These are phyloP conservation scores for Sceliomorpha sp. DNA, from an alignment of 2,888 invertebrate genomes.

Conservation along the genomic window DNA sequence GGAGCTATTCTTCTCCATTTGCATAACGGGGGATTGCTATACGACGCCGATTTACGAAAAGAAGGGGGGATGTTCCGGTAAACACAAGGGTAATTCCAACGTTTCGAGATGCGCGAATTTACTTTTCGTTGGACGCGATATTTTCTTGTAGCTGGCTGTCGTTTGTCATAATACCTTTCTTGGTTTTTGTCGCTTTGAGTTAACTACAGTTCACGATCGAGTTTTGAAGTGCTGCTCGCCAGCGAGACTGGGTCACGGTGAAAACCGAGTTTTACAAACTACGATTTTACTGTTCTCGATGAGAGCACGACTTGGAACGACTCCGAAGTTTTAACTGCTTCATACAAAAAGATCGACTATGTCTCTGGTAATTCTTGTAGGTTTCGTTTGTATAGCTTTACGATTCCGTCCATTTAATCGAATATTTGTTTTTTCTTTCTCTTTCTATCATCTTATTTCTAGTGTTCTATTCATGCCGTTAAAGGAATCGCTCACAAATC, in stretches of 20 bases:
- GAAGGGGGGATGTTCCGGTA: background rate
- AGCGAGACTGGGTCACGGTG: conserved; percentile 67
- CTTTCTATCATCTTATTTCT: too few species aligned
- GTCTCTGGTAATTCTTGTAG: conserved; percentile 7
- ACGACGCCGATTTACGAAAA: conserved; percentile 19
- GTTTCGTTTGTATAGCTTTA: too few species aligned
- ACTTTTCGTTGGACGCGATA: too few species aligned
- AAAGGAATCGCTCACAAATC: too few species aligned
- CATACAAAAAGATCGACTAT: background rate
- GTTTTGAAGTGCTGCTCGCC: too few species aligned
- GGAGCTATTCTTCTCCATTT: conserved; percentile 53
- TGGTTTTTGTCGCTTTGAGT: too few species aligned
- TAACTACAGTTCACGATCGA: too few species aligned
- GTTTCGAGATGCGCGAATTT: background rate
- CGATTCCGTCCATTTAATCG: too few species aligned
- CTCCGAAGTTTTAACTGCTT: conserved; percentile 22
- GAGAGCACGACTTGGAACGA: conserved; percentile 12
- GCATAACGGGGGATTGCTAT: conserved; percentile 28
- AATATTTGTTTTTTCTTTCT: too few species aligned
- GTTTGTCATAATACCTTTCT: conserved; percentile 39
- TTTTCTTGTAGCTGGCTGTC: background rate
- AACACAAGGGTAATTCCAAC: background rate
- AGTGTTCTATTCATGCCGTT: too few species aligned
- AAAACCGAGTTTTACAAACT: conserved; percentile 45
- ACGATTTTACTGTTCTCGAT: conserved; percentile 31